Evolutionary conservation across 2,888 invertebrate genomes (phyloP).

Genomic region (Pemphredon lugubris): DNA sequence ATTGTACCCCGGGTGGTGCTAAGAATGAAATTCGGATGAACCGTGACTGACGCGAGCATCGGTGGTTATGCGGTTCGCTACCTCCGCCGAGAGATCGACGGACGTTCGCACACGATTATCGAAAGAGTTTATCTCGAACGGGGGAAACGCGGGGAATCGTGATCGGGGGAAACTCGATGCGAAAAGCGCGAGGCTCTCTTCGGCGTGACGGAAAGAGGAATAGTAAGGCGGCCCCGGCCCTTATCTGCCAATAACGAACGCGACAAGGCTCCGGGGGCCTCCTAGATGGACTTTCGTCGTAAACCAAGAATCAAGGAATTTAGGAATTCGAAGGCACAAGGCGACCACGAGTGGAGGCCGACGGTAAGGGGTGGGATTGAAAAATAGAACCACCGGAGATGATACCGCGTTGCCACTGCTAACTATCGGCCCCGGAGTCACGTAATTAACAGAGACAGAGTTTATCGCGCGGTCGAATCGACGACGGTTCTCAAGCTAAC

Average conservation of each 20-base stretch:
- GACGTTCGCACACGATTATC: too few relatives aligned
- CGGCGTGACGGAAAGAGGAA: background rate
- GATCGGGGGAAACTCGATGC: too few relatives aligned
- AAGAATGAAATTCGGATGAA: too few relatives aligned
- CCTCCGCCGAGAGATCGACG: too few relatives aligned
- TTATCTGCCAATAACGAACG: constrained; percentile 57
- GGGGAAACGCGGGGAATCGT: too few relatives aligned
- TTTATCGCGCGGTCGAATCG: constrained; percentile 68
- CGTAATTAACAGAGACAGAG: constrained; percentile 72
- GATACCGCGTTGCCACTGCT: constrained; percentile 50
- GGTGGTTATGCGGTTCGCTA: too few relatives aligned
- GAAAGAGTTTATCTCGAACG: too few relatives aligned
- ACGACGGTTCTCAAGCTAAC: constrained; percentile 57
- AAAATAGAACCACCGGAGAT: constrained; percentile 49
- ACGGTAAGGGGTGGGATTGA: constrained; percentile 33
- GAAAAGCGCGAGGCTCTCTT: background rate
- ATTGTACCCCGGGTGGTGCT: background rate
- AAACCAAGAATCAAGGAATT: constrained; percentile 50
- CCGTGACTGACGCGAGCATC: too few relatives aligned
- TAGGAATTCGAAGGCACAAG: constrained; percentile 49
- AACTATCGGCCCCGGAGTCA: constrained; percentile 32
- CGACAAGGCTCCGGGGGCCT: constrained; percentile 35
- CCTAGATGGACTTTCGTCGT: constrained; percentile 63
- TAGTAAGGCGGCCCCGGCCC: background rate
- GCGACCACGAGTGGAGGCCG: background rate